Evolutionary conservation across 2,888 invertebrate genomes (phyloP).

Genomic region (Epinotia nisella): DNA sequence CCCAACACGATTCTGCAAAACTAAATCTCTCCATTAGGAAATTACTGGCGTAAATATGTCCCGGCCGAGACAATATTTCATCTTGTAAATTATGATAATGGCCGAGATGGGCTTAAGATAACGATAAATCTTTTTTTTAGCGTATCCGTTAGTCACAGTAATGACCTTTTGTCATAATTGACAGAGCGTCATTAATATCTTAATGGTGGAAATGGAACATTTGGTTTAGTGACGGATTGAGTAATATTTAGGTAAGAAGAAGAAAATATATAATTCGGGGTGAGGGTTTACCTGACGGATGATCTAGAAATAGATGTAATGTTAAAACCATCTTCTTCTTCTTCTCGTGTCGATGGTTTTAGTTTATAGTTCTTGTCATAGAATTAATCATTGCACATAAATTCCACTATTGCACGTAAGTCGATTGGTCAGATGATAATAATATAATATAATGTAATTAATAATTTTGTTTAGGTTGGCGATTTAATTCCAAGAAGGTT

Average conservation of each 20-base stretch:
- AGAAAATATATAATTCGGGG: neutral
- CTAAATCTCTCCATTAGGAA: slow-evolving; percentile 67
- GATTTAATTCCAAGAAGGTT: too few relatives aligned
- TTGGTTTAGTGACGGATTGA: neutral
- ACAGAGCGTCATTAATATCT: slow-evolving; percentile 25
- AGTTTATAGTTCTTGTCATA: too few relatives aligned
- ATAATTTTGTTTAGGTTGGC: too few relatives aligned
- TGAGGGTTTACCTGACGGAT: neutral
- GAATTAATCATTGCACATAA: too few relatives aligned
- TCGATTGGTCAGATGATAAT: too few relatives aligned
- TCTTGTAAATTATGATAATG: slow-evolving; percentile 68
- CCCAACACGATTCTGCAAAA: slow-evolving; percentile 46
- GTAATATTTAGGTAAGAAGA: neutral
- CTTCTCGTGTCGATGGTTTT: too few relatives aligned
- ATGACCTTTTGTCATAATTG: slow-evolving; percentile 31
- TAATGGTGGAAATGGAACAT: slow-evolving; percentile 14
- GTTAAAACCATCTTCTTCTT: too few relatives aligned
- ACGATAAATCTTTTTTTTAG: slow-evolving; percentile 59
- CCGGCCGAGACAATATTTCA: slow-evolving; percentile 57
- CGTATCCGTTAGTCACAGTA: slow-evolving; percentile 46
- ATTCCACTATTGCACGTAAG: too few relatives aligned
- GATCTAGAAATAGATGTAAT: too few relatives aligned
- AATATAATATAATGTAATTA: too few relatives aligned
- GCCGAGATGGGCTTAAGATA: slow-evolving; percentile 56
- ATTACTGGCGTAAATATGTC: slow-evolving; percentile 54